Evolutionary conservation across 2,797 vertebrate genomes (phyloP), one percentile per base, ranked within the genome.

Genomic region (Clarias fuscus): DNA sequence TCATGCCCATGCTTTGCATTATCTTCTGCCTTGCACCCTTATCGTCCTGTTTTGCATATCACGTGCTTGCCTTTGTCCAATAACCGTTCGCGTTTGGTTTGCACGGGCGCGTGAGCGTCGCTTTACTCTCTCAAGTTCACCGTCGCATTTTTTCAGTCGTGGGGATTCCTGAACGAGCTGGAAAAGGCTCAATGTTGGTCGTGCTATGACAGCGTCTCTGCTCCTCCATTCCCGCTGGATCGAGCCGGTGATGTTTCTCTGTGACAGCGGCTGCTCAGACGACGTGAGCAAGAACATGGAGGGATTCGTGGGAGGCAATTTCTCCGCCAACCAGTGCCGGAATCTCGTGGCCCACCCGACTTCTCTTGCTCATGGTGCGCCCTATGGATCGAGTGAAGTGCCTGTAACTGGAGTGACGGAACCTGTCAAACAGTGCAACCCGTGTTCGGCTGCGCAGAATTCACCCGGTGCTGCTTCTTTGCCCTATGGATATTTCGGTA

Each of bases 181-280:
- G 88, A 93, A 91, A 96, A 96, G 96, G 96, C 96, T 97, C 96
- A 94, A 97, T 97, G 97, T 96, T 94, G 96, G 96, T 93, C 97
- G 97, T 97, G 98, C 97, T 98, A 99, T 99, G 98, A 99, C 98
- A 96, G 97, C 97, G 94, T 97, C 98, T 95, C 95, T 99, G 93
- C 98, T 99, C 94, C 97, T 99, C 94, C 97, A 98, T 92, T 97
- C 98, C 93, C 98, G 97, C 97, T 99, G 98, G 98, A 96, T 98
- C 95, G 98, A 99, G 96, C 98, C 98, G 94, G 96, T 99, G 95
- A 99, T 99, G 98, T 99, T 99, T 89, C 97, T 99, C 91, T 99
- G 98, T 96, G 98, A 99, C 96, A 97, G 96, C 97, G 94, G 94
- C 89, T 94, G 94, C 89, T 93, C 96, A 94, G 97, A 99, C 94